Evolutionary conservation across 2,113 vertebrate genomes (phyloP), one percentile per base, ranked within the genome.

Genomic region (Laticauda colubrina): DNA sequence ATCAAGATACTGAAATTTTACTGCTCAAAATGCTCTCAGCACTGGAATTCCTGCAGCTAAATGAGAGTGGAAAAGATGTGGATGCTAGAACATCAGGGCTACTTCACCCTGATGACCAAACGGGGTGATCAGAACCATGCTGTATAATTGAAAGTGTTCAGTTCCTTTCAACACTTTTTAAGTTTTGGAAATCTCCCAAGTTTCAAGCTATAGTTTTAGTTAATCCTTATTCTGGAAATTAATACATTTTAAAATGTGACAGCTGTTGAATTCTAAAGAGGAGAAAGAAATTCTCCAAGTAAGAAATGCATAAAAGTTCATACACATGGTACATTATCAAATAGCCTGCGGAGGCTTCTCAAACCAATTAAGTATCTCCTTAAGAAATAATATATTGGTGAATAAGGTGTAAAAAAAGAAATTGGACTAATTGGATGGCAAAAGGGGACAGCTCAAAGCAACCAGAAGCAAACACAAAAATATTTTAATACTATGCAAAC

Each of bases 181-280:
- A 43, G 15, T 39, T 88, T 51, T 43, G 61, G 10, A 55, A 39
- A 20, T 55, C 51, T 43, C 53, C 53, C 54, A 81, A 81, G 39
- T 51, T 29, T 34, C 43, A 56, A 56, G 69, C 34, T 39, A 39
- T 39, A 81, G 6, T 81, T 39, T 21, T 43, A 21, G 7, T 43
- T 81, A 34, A 75, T 75, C 2, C 75, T 81, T 81, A 39, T 8
- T 81, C 18, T 81, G 18, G 18, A 81, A 81, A 81, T 9, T 81
- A 81, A 43, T 39, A 81, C 34, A 81, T 81, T 81, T 81, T 8
- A 10, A 24, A 88, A 53, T 55, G 8, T 55, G 23, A 29, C 7
- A 20, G 24, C 53, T 94, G 61, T 55, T 91, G n/a, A 3, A 29
- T 92, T 93, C n/a, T 92, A 94, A 69, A 15, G 75, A 11, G 26